Percentiles rank a stretch among this genome's conserved stretches.
These are phyloP conservation scores for Chelonus formosanus DNA, from an alignment of 2,888 invertebrate species.

Conservation along the genomic window DNA sequence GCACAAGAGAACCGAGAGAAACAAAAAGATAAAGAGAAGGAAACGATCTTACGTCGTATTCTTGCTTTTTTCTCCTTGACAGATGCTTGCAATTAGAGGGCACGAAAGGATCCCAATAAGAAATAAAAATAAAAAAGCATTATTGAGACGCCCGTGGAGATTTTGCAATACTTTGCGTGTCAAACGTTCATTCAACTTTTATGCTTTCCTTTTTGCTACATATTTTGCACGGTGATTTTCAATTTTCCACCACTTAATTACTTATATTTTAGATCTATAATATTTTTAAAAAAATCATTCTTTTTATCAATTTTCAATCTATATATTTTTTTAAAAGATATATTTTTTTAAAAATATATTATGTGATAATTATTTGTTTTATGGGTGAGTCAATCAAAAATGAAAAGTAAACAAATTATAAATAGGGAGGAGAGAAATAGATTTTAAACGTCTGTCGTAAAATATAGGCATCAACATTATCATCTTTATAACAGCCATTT, in stretches of 20 bases:
- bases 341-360: neutral
- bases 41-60: slow-evolving; percentile 23
- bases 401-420: no score
- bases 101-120: slow-evolving; percentile 41
- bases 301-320: slow-evolving; percentile 60
- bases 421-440: no score
- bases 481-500: slow-evolving; percentile 33
- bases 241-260: neutral
- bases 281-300: slow-evolving; percentile 58
- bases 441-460: no score
- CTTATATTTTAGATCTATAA: slow-evolving; percentile 25
- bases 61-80: slow-evolving; percentile 36
- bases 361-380: neutral
- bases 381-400: no score
- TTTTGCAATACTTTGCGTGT: slow-evolving; percentile 24
- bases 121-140: slow-evolving; percentile 42
- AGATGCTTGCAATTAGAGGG: slow-evolving; percentile 44
- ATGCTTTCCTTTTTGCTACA: slow-evolving; percentile 30
- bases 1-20: slow-evolving; percentile 19
- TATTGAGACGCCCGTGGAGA: slow-evolving; percentile 43
- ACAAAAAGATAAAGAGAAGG: slow-evolving; percentile 6
- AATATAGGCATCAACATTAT: no score
- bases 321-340: neutral
- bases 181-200: slow-evolving; percentile 36
- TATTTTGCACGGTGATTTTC: slow-evolving; percentile 14